These are phyloP conservation scores for Helicorthomorpha holstii DNA, from an alignment of 1,140 invertebrate genomes.

Conservation along the genomic window DNA sequence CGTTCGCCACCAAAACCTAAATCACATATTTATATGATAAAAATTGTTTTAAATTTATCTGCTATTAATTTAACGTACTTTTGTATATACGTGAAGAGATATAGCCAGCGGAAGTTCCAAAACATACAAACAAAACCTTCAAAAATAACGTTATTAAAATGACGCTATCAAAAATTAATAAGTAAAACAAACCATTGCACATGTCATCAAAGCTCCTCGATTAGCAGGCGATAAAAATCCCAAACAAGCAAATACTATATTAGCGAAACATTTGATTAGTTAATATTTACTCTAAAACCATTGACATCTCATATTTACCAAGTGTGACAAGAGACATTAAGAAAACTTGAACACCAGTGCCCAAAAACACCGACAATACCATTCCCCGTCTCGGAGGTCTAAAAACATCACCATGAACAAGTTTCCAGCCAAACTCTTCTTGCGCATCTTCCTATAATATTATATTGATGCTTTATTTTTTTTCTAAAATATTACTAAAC, in stretches of 20 bases:
- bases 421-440: conserved; percentile 99
- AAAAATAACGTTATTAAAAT: no score
- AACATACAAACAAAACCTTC: conserved; percentile 84
- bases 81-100: conserved; percentile 93
- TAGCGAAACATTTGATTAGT: conserved; percentile 5
- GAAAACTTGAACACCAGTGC: conserved; percentile 82
- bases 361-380: conserved; percentile 84
- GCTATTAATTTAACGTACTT: conserved; percentile 34
- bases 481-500: background rate
- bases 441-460: conserved; percentile 67
- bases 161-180: background rate
- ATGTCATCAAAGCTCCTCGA: conserved; percentile 95
- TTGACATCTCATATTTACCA: conserved; percentile 17
- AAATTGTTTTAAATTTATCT: conserved; percentile 1
- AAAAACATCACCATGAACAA: conserved; percentile 91
- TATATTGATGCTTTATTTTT: background rate
- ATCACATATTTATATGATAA: conserved; percentile 11
- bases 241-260: conserved; percentile 80
- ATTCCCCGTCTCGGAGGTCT: conserved; percentile 91
- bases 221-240: conserved; percentile 97
- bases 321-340: conserved; percentile 42
- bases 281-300: background rate
- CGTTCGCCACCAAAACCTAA: conserved; percentile 77
- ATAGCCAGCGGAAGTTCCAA: conserved; percentile 90
- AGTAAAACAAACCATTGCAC: conserved; percentile 57